These are phyloP conservation scores for Hydrocynus forskahlii DNA, from an alignment of 2,797 vertebrate species.

Conservation along the genomic window DNA sequence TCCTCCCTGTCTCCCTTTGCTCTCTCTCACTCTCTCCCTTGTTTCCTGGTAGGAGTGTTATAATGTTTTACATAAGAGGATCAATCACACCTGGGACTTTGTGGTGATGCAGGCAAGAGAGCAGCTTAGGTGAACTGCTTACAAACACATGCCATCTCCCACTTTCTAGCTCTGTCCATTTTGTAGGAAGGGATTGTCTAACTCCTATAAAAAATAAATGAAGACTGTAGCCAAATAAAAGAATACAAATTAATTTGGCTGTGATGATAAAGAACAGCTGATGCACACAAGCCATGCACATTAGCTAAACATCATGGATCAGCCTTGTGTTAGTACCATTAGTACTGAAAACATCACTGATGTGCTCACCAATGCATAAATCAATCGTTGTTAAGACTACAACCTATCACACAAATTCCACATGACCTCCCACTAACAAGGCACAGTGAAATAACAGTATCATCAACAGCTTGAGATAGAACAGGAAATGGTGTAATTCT, in stretches of 20 bases:
- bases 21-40: background rate
- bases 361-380: no score
- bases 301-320: background rate
- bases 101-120: conserved; percentile 96
- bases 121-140: conserved; percentile 85
- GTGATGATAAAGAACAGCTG: no score
- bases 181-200: background rate
- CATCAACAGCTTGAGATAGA: no score
- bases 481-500: no score
- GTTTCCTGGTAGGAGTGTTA: conserved; percentile 82
- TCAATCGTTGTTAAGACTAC: no score
- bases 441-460: no score
- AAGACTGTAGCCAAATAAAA: conserved; percentile 1
- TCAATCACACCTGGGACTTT: conserved; percentile 95
- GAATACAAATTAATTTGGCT: no score
- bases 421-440: no score
- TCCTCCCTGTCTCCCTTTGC: background rate
- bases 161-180: background rate
- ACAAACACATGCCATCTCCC: conserved; percentile 22
- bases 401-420: no score
- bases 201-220: background rate
- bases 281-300: background rate
- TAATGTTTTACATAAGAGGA: conserved; percentile 87
- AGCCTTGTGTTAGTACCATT: background rate
- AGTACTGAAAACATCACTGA: background rate